A percentile compares a stretch with the other conserved stretches of the same genome.
Conservation (phyloP, 1,140 invertebrate species). For the Apis mellifera region Amel_HAv3.1 CM009931.2:22549501-22550000, state of each 20-base stretch:
- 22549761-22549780: background rate
- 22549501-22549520: slow-evolving; percentile 39
- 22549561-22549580: slow-evolving; percentile 58
- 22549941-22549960: too few species aligned
- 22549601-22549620: slow-evolving; percentile 55
- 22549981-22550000: too few species aligned
- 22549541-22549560: slow-evolving; percentile 67
- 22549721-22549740: background rate
- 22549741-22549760: slow-evolving; percentile 5
- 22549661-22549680: slow-evolving; percentile 28
- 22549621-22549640: slow-evolving; percentile 58
- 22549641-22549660: slow-evolving; percentile 49
- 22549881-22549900: too few species aligned
- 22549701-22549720: background rate
- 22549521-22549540: slow-evolving; percentile 59
- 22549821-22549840: background rate
- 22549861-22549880: too few species aligned
- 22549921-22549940: too few species aligned
- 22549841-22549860: background rate
- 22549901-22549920: too few species aligned
- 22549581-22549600: slow-evolving; percentile 64
- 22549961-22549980: too few species aligned
- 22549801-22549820: background rate
- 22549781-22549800: background rate
- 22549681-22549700: background rate